phyloP scores from a whole-genome alignment of 1,140 invertebrate genomes.

The Berghia stephanieae region DNA sequence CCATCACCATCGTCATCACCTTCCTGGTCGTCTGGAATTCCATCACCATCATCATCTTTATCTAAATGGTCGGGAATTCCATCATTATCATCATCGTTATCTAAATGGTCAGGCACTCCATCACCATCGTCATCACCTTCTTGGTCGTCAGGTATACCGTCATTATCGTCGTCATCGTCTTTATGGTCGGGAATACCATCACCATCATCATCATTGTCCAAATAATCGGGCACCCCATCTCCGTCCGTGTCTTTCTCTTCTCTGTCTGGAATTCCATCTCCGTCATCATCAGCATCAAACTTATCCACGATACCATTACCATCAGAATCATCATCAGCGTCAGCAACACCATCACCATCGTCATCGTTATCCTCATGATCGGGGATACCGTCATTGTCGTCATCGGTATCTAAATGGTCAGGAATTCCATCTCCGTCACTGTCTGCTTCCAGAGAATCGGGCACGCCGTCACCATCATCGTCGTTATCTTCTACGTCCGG shows the following conservation, averaged over 20 bases:
- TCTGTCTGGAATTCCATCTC: conserved; percentile 53
- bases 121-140: conserved; percentile 51
- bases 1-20: conserved; percentile 52
- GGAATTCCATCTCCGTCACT: conserved; percentile 54
- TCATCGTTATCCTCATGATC: conserved; percentile 43
- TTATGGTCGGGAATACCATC: conserved; percentile 42
- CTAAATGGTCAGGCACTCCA: conserved; percentile 53
- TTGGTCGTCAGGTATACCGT: conserved; percentile 54
- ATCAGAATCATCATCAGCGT: conserved; percentile 46
- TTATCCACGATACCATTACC: conserved; percentile 56
- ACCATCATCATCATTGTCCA: conserved; percentile 44
- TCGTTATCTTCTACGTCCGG: conserved; percentile 55
- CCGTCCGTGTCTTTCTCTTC: conserved; percentile 47
- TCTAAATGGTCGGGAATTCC: conserved; percentile 55
- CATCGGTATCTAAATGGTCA: conserved; percentile 37
- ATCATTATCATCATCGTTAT: conserved; percentile 52
- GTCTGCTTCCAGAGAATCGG: conserved; percentile 45
- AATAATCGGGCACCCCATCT: conserved; percentile 52
- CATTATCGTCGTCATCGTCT: conserved; percentile 50
- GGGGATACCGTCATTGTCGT: conserved; percentile 50
- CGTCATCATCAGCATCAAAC: conserved; percentile 47
- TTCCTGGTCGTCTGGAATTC: conserved; percentile 46
- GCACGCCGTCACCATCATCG: conserved; percentile 59
- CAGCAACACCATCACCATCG: conserved; percentile 53
- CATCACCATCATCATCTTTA: conserved; percentile 50